A percentile compares a stretch with the other conserved stretches of the same genome.
Conservation (phyloP, 2,888 invertebrate genomes). For the Blastobasis lacticolella region DNA sequence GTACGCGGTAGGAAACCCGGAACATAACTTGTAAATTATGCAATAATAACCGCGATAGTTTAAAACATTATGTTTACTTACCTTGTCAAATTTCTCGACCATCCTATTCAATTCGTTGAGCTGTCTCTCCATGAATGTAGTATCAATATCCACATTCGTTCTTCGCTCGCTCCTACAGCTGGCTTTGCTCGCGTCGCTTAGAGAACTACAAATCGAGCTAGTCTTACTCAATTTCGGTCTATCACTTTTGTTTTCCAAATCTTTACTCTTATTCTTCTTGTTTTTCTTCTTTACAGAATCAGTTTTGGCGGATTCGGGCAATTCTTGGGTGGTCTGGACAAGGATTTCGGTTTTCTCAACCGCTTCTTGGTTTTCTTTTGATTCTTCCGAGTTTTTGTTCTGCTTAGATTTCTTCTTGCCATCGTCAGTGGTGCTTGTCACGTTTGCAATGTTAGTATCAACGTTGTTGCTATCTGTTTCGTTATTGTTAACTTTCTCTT, state of each 20-base stretch:
- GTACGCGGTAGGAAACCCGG: too few species aligned
- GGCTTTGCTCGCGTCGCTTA: conserved; percentile 45
- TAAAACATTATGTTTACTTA: conserved; percentile 13
- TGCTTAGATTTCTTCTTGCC: conserved; percentile 7
- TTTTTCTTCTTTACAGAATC: conserved; percentile 9
- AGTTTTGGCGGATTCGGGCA: neutral
- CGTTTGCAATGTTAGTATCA: conserved; percentile 11
- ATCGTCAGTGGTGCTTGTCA: conserved; percentile 1
- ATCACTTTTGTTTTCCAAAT: conserved; percentile 21
- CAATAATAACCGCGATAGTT: neutral
- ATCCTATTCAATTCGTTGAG: conserved; percentile 70
- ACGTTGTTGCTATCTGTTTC: conserved; percentile 15
- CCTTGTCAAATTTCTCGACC: conserved; percentile 45
- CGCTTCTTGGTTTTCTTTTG: conserved; percentile 8
- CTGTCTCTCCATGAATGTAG: conserved; percentile 64
- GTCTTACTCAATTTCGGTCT: conserved; percentile 37
- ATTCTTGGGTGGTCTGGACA: conserved; percentile 11
- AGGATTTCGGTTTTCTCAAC: neutral
- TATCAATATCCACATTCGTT: conserved; percentile 29
- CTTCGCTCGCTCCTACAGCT: conserved; percentile 27
- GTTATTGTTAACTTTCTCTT: neutral
- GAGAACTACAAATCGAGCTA: conserved; percentile 51
- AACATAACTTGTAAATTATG: too few species aligned
- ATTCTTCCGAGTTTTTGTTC: conserved; percentile 8
- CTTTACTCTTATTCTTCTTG: conserved; percentile 18